Evolutionary conservation across 2,113 vertebrate genomes (phyloP).

Genomic region (Nanorana parkeri): DNA sequence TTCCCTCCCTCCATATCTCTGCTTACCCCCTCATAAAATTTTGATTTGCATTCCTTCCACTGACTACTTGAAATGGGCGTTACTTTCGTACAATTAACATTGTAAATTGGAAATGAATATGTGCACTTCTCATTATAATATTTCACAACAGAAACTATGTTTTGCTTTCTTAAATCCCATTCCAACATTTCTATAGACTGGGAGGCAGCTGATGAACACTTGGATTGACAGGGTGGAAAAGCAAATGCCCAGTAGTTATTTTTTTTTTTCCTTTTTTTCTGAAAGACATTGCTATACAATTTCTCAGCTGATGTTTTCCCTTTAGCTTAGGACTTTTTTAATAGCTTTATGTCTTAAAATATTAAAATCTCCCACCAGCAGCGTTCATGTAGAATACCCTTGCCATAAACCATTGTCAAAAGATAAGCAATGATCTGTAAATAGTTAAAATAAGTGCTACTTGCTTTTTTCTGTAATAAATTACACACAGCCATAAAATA

Average conservation of each 20-base stretch:
- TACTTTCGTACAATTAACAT: neutral
- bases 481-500: too few relatives aligned
- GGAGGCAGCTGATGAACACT: conserved; percentile 65
- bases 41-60: too few relatives aligned
- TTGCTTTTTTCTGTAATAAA: too few relatives aligned
- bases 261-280: conserved; percentile 45
- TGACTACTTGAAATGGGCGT: neutral
- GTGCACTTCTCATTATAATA: neutral
- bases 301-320: conserved; percentile 69
- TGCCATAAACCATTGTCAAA: conserved; percentile 57
- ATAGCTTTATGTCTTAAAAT: conserved; percentile 73
- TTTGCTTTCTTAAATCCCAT: conserved; percentile 57
- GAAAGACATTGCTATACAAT: conserved; percentile 60
- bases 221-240: conserved; percentile 69
- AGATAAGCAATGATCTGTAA: conserved; percentile 58
- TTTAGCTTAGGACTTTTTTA: conserved; percentile 69
- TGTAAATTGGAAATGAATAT: neutral
- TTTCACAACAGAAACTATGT: neutral
- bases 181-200: conserved; percentile 54
- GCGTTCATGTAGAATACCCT: conserved; percentile 62
- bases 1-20: too few relatives aligned
- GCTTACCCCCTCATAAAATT: too few relatives aligned
- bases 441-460: too few relatives aligned
- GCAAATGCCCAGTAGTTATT: conserved; percentile 65
- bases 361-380: conserved; percentile 64